These are phyloP conservation scores for Boloria selene DNA, from an alignment of 2,888 invertebrate species.

Conservation along the genomic window DNA sequence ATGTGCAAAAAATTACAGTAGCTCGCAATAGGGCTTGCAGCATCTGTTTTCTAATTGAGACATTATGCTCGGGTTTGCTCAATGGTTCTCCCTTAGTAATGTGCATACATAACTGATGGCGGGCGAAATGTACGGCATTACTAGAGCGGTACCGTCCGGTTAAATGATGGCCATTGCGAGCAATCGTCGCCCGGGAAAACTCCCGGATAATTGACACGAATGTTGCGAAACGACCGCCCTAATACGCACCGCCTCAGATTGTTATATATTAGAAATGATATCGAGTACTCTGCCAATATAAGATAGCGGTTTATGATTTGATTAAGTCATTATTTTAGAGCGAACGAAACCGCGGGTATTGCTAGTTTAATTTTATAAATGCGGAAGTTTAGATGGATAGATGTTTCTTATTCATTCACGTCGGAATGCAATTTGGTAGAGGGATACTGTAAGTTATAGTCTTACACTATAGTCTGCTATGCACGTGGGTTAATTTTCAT, in stretches of 20 bases:
- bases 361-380: too few species aligned
- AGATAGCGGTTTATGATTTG: too few species aligned
- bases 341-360: too few species aligned
- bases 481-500: too few species aligned
- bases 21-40: constrained; percentile 57
- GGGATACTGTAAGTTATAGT: too few species aligned
- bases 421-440: too few species aligned
- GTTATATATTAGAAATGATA: constrained; percentile 7
- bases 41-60: constrained; percentile 78
- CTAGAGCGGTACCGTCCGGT: constrained; percentile 55
- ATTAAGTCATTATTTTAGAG: too few species aligned
- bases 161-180: constrained; percentile 71
- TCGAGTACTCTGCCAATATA: neutral
- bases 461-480: too few species aligned
- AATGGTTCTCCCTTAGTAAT: constrained; percentile 72
- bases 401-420: too few species aligned
- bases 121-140: constrained; percentile 60
- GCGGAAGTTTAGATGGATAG: too few species aligned
- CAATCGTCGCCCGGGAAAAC: constrained; percentile 71
- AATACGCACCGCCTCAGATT: constrained; percentile 46
- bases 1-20: constrained; percentile 56
- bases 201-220: constrained; percentile 75
- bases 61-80: constrained; percentile 70
- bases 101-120: constrained; percentile 70
- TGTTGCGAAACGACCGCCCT: constrained; percentile 61